A percentile compares a stretch with the other conserved stretches of the same genome.
Conservation (phyloP, 1,140 invertebrate species). For the Calosoma granatense region DNA sequence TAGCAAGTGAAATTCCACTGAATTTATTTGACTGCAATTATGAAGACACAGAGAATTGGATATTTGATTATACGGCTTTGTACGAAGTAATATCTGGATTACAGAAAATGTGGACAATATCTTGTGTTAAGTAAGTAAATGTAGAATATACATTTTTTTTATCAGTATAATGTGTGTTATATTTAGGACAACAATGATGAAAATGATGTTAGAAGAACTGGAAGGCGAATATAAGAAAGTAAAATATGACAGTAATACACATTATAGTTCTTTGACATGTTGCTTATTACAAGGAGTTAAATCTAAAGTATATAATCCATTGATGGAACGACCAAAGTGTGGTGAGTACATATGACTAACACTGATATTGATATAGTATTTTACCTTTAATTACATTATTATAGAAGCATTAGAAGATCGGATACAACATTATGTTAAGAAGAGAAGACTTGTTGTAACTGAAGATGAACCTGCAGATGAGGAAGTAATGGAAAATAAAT, state of each 20-base stretch:
- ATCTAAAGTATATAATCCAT: constrained; percentile 56
- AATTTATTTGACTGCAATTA: constrained; percentile 67
- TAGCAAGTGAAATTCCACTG: constrained; percentile 81
- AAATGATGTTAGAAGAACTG: constrained; percentile 52
- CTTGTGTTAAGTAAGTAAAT: constrained; percentile 56
- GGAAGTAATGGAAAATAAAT: neutral
- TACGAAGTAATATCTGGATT: constrained; percentile 50
- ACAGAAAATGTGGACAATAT: constrained; percentile 62
- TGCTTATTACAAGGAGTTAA: constrained; percentile 58
- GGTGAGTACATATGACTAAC: constrained; percentile 45
- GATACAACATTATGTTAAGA: constrained; percentile 62
- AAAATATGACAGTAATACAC: constrained; percentile 21
- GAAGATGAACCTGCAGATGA: neutral
- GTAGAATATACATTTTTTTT: constrained; percentile 18
- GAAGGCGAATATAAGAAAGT: constrained; percentile 23
- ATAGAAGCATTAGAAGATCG: constrained; percentile 63
- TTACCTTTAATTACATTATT: constrained; percentile 31
- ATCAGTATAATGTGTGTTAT: constrained; percentile 17
- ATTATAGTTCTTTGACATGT: constrained; percentile 39
- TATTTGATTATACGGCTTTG: constrained; percentile 50
- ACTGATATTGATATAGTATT: too few relatives aligned
- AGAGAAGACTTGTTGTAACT: constrained; percentile 29
- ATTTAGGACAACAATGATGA: constrained; percentile 61
- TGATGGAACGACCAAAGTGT: constrained; percentile 62
- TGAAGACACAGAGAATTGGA: constrained; percentile 45